Conservation (phyloP, 2,113 vertebrate species). For the Phalacrocorax carbo region DNA sequence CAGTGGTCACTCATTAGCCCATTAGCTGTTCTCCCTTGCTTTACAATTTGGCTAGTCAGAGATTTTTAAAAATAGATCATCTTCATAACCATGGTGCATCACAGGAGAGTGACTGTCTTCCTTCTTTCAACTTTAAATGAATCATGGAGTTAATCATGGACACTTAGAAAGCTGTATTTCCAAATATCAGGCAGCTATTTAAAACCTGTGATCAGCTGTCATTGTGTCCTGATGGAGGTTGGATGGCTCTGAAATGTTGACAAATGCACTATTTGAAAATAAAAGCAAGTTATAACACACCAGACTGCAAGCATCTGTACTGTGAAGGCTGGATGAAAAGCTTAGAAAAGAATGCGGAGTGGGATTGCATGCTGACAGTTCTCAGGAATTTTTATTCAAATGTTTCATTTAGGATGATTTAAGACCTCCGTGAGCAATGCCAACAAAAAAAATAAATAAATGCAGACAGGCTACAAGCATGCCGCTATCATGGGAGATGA, state of each 20-base stretch:
- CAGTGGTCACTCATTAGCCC: not conserved
- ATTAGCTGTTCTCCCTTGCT: not conserved
- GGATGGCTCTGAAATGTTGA: conserved; percentile 30
- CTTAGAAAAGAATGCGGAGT: not conserved
- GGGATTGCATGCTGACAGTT: not conserved
- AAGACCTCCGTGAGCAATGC: not conserved
- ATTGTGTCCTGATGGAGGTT: conserved; percentile 23
- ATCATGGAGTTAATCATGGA: not conserved
- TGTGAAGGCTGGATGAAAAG: conserved; percentile 44
- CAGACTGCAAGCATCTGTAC: conserved; percentile 62
- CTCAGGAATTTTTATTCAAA: conserved; percentile 5
- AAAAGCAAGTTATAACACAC: conserved; percentile 55
- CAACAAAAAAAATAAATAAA: not conserved
- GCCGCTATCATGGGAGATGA: not conserved
- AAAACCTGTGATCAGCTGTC: conserved; percentile 58
- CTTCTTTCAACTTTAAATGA: conserved; percentile 19
- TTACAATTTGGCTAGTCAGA: conserved; percentile 12
- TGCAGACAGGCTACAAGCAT: not conserved
- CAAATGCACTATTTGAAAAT: conserved; percentile 57
- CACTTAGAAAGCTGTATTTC: conserved; percentile 9
- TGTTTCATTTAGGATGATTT: conserved; percentile 24
- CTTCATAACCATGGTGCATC: not conserved
- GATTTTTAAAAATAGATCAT: conserved; percentile 6
- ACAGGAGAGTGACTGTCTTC: not conserved
- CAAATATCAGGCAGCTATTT: conserved; percentile 58